Percentiles rank a stretch among this genome's conserved stretches.
These are phyloP conservation scores for Crossocerus cetratus DNA, from an alignment of 2,888 invertebrate species.

Conservation along the genomic window DNA sequence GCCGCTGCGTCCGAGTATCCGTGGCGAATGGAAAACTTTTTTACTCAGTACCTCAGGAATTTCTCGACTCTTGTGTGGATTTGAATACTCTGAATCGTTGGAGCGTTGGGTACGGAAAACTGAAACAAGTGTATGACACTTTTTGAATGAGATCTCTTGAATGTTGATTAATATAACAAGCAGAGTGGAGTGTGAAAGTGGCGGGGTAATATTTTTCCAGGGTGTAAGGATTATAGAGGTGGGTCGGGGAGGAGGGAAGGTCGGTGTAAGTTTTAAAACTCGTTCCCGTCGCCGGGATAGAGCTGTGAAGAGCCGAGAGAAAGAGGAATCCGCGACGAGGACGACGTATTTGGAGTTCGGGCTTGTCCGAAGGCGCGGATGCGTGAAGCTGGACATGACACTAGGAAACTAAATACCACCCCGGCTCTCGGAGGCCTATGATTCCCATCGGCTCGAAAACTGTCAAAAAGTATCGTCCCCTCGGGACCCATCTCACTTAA, in stretches of 20 bases:
- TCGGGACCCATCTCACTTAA: constrained; percentile 70
- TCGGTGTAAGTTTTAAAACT: constrained; percentile 20
- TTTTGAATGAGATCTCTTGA: too few relatives aligned
- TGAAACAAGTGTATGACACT: too few relatives aligned
- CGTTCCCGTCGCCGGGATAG: constrained; percentile 61
- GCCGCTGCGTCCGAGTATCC: too few relatives aligned
- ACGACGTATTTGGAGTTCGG: constrained; percentile 70
- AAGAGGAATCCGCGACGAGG: constrained; percentile 55
- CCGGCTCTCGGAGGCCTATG: constrained; percentile 37
- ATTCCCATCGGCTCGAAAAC: constrained; percentile 60
- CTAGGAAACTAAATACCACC: constrained; percentile 73
- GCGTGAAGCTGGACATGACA: constrained; percentile 76
- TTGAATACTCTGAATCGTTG: too few relatives aligned
- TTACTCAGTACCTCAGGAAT: too few relatives aligned
- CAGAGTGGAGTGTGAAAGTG: too few relatives aligned
- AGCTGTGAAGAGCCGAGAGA: constrained; percentile 65
- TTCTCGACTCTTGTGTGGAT: too few relatives aligned
- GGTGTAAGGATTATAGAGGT: not conserved
- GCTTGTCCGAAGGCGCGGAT: constrained; percentile 74
- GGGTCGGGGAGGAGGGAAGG: not conserved
- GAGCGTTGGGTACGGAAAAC: too few relatives aligned
- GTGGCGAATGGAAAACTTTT: too few relatives aligned
- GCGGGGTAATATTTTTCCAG: not conserved
- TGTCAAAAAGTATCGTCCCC: constrained; percentile 68
- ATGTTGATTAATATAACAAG: too few relatives aligned